Conservation (phyloP, 2,888 invertebrate genomes). For the Xestia c-nigrum region DNA sequence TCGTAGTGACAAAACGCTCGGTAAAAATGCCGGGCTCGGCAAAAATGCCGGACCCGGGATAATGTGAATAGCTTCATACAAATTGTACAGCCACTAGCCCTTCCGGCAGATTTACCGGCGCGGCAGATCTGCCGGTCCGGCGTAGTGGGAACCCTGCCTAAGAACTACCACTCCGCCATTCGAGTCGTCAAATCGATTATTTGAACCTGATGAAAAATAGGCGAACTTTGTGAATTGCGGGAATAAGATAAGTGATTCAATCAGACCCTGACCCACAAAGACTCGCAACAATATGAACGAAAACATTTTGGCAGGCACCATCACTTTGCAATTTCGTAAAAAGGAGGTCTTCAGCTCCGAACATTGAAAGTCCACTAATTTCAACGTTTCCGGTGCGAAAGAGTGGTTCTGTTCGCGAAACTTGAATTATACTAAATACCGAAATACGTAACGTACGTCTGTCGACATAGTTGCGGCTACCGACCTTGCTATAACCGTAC, state of each 20-base stretch:
- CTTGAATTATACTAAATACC: constrained; percentile 36
- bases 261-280: constrained; percentile 45
- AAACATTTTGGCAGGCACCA: constrained; percentile 41
- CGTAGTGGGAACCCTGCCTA: too few species aligned
- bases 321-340: constrained; percentile 44
- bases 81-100: too few species aligned
- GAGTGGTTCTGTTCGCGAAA: constrained; percentile 50
- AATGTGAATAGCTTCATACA: too few species aligned
- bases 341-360: constrained; percentile 17
- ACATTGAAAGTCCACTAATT: constrained; percentile 55
- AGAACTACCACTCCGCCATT: too few species aligned
- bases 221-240: constrained; percentile 20
- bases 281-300: constrained; percentile 31
- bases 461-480: not conserved
- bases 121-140: too few species aligned
- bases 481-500: not conserved
- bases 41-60: too few species aligned
- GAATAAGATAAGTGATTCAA: constrained; percentile 53
- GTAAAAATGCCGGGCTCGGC: too few species aligned
- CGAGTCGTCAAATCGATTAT: too few species aligned
- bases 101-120: too few species aligned
- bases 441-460: not conserved
- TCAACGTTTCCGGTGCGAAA: constrained; percentile 34
- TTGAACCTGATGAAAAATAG: constrained; percentile 43
- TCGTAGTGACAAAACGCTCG: too few species aligned